These are phyloP conservation scores for Pollenia griseotomentosa DNA, from an alignment of 2,888 invertebrate genomes.

Conservation along the genomic window DNA sequence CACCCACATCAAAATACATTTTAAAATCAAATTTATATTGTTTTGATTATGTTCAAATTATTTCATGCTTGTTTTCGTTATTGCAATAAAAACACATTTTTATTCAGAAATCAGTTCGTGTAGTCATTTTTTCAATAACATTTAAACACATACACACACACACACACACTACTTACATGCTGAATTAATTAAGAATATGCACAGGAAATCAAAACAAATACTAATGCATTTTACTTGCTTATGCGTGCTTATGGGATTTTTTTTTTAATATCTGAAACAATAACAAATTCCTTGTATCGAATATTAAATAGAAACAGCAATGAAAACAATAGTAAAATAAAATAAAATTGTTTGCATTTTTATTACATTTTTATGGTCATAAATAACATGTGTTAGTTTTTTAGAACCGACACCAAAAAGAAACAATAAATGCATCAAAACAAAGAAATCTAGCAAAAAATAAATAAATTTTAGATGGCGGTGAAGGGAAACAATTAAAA, in stretches of 20 bases:
- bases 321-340: slow-evolving; percentile 44
- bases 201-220: not conserved
- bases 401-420: slow-evolving; percentile 10
- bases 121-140: slow-evolving; percentile 33
- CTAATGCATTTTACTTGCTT: not conserved
- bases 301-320: slow-evolving; percentile 21
- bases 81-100: slow-evolving; percentile 17
- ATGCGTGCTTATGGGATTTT: not conserved
- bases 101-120: slow-evolving; percentile 46
- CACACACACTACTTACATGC: no score
- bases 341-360: slow-evolving; percentile 66
- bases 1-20: no score
- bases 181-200: not conserved
- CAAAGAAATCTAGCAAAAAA: slow-evolving; percentile 25
- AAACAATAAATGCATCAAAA: slow-evolving; percentile 29
- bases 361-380: slow-evolving; percentile 68
- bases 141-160: not conserved
- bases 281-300: slow-evolving; percentile 14
- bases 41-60: not conserved
- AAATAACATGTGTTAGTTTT: slow-evolving; percentile 69
- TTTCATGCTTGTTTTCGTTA: not conserved
- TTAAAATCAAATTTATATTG: not conserved
- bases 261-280: not conserved
- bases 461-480: not conserved
- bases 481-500: no score